Base-by-base conservation (phyloP, 2,113 vertebrate genomes). In the Cavia porcellus region DNA sequence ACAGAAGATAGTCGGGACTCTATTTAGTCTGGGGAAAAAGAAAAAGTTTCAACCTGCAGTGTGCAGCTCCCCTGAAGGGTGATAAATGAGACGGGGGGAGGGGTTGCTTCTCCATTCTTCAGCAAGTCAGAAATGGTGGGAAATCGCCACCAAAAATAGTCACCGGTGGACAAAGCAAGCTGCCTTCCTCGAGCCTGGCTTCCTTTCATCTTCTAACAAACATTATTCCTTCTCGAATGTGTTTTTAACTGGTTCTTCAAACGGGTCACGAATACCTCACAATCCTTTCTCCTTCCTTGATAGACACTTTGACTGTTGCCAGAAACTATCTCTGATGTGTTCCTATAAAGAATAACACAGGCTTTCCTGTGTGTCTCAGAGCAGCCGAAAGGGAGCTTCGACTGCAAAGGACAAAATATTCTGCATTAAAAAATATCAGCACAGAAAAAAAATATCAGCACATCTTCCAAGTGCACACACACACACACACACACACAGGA, bases 211-310 rank as follows among this genome's bases (percentile, higher is more conserved):
- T 96, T 95, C 95, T 97, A 90, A 96, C 98, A 72, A 97, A 96
- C 97, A 95, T 94, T 89, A 93, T 94, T 97, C 97, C 90, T 97
- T 97, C 94, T 86, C 84, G 84, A 81, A 96, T 96, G 87, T 82
- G 94, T 85, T 97, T 84, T 93, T 94, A 97, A 93, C 93, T 94
- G 79, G 96, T 97, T 98, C 97, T 98, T 81, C 61, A 97, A 97
- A 98, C 96, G 96, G 97, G 97, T 98, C 98, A 95, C 83, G 96
- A 97, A 97, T 95, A 87, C 85, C 97, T 96, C 97, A 93, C 77
- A 90, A 94, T 95, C 97, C 96, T 98, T 97, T 97, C 95, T 97
- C 95, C 97, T 87, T 95, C 86, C 92, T 96, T 97, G 97, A 97
- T 94, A 95, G 62, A 87, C 96, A 97, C 95, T 90, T 89, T 96